Evolutionary conservation across 2,888 invertebrate genomes (phyloP).

Genomic region (Chymomyza caudatula): DNA sequence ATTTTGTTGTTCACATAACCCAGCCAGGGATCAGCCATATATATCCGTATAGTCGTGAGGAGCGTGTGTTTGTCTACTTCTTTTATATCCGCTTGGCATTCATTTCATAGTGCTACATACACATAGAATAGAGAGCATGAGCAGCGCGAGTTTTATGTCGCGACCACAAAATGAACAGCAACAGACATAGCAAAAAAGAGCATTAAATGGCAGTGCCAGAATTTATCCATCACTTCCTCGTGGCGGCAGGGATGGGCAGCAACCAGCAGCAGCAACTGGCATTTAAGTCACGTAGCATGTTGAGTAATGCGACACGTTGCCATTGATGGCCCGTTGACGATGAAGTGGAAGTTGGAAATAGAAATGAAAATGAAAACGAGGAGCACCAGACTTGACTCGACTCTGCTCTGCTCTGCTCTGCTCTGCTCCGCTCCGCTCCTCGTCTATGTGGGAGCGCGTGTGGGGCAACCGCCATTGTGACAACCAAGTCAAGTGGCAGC

Average conservation of each 20-base stretch:
- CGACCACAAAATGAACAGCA: not conserved
- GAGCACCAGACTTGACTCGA: not conserved
- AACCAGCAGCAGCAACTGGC: slow-evolving; percentile 16
- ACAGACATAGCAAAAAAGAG: not conserved
- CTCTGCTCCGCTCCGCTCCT: no score
- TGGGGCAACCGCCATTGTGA: slow-evolving; percentile 42
- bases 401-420: no score
- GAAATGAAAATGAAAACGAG: slow-evolving; percentile 50
- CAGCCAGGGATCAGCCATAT: slow-evolving; percentile 22
- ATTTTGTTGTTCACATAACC: slow-evolving; percentile 47
- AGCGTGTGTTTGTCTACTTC: not conserved
- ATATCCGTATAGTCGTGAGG: not conserved
- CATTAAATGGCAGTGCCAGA: slow-evolving; percentile 41
- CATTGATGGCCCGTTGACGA: slow-evolving; percentile 71
- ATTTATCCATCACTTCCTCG: not conserved
- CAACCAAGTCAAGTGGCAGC: slow-evolving; percentile 59
- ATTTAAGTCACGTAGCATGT: slow-evolving; percentile 71
- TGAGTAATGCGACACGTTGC: slow-evolving; percentile 73
- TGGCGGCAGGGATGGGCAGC: not conserved
- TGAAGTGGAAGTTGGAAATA: slow-evolving; percentile 62
- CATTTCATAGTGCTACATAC: slow-evolving; percentile 54
- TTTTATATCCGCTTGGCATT: slow-evolving; percentile 24
- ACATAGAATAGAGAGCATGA: no score
- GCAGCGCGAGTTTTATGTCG: slow-evolving; percentile 42
- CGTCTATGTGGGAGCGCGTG: not conserved